Evolutionary conservation across 2,113 vertebrate genomes (phyloP), one percentile per base, ranked within the genome.

Genomic region (Corydoras sp.): DNA sequence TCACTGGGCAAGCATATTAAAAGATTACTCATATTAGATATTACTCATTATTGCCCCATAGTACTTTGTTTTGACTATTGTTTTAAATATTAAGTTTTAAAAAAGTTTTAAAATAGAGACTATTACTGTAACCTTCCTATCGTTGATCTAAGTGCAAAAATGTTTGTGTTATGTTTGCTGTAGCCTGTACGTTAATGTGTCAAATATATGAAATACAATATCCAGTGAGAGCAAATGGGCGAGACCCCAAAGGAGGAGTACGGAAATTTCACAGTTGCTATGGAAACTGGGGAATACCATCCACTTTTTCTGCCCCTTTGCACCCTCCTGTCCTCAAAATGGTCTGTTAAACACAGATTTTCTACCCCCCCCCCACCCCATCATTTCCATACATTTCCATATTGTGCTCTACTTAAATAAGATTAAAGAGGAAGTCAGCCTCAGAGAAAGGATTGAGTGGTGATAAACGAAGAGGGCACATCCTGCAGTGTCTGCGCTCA

Each of bases 221-320:
- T 55, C 70, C 73, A 76, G 79, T 74, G 77, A 30, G 64, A 74
- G 74, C 76, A 64, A 11, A 53, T 69, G 62, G 76, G 35, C 35
- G 61, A n/a, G 48, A 71, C 62, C 69, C 78, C 31, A 62, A 50
- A 71, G 58, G 3, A 9, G 59, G 30, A 54, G 67, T 62, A 63
- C 75, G 77, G 64, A 73, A 72, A 76, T 75, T 35, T 35, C 65
- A 62, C 72, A 1, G 86, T 90, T 89, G 79, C 89, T 84, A 90
- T 89, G 84, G 88, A 81, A 90, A 91, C 87, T 84, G 81, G 86
- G 86, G 84, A 43, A 43, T 43, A 43, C 35, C 18, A 43, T 43
- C 35, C 35, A 43, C 35, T 55, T 48, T 55, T 43, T 69, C 62
- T 71, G 58, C 15, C 67, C 68, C 54, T 29, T 61, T 65, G 32